These are phyloP conservation scores for Whitmania pigra DNA, from an alignment of 1,140 invertebrate genomes.

Conservation along the genomic window DNA sequence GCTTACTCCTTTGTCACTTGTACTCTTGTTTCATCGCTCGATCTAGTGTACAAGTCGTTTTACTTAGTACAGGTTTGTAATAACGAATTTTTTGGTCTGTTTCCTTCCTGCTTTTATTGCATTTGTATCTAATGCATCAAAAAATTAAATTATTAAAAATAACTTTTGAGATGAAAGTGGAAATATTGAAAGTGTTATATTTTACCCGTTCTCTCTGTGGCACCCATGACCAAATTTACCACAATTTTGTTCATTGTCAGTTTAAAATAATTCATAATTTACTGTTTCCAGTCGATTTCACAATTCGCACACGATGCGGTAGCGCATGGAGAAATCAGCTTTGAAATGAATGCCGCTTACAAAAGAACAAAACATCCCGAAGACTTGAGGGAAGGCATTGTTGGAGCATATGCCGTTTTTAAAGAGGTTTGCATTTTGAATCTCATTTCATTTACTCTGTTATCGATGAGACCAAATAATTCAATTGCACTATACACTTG, in stretches of 20 bases:
- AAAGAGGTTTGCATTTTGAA: constrained; percentile 55
- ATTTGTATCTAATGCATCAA: too few species aligned
- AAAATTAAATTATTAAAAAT: too few species aligned
- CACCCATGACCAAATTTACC: neutral
- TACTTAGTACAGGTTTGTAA: constrained; percentile 61
- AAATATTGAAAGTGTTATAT: too few species aligned
- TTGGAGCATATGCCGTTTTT: constrained; percentile 71
- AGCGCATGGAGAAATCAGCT: constrained; percentile 47
- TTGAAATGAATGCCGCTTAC: constrained; percentile 23
- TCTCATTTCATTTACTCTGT: too few species aligned
- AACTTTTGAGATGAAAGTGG: too few species aligned
- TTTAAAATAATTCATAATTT: too few species aligned
- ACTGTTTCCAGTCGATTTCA: constrained; percentile 58
- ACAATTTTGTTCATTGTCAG: too few species aligned
- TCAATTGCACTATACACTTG: too few species aligned
- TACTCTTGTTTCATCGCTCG: constrained; percentile 80
- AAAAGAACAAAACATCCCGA: constrained; percentile 46
- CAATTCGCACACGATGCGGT: constrained; percentile 90
- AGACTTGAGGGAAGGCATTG: constrained; percentile 78
- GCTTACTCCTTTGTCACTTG: constrained; percentile 88
- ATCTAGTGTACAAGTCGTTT: constrained; percentile 73
- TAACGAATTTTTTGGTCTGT: too few species aligned
- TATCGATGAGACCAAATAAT: neutral
- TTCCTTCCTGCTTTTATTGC: too few species aligned
- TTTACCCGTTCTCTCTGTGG: neutral